Evolutionary conservation across 37 sponge, comb jelly and placozoan genomes (phyloP).

Genomic region (Spongilla lacustris): DNA sequence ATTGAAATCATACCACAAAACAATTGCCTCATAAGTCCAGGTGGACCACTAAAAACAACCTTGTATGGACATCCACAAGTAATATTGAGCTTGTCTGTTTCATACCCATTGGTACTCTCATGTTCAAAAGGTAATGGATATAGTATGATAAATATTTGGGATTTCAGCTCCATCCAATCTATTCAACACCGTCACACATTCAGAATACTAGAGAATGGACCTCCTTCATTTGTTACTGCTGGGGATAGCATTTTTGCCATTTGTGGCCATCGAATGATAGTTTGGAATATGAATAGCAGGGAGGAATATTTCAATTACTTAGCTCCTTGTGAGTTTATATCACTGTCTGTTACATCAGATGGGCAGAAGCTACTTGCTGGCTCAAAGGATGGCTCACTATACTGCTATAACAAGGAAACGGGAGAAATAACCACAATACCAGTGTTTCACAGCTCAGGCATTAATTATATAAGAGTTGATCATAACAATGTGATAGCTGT

Average conservation of each 20-base stretch:
- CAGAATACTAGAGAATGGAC: not conserved
- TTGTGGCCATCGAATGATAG: not conserved
- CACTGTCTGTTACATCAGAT: not conserved
- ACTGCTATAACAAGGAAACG: not conserved
- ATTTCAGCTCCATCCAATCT: conserved; percentile 25
- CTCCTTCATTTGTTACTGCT: not conserved
- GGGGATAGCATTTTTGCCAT: not conserved
- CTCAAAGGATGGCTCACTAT: conserved; percentile 4
- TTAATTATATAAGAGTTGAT: not conserved
- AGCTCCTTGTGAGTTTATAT: not conserved
- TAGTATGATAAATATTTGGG: conserved; percentile 57
- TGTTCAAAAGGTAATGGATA: conserved; percentile 21
- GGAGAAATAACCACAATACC: not conserved
- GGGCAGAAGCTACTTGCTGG: not conserved
- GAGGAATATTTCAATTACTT: not conserved
- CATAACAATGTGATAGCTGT: not conserved
- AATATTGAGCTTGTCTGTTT: conserved; percentile 10
- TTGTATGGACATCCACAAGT: conserved; percentile 60
- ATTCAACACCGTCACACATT: conserved; percentile 36
- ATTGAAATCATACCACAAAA: conserved; percentile 28
- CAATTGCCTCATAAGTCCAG: conserved; percentile 62
- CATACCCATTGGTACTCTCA: conserved; percentile 34
- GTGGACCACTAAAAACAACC: conserved; percentile 59
- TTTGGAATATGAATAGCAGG: conserved; percentile 39
- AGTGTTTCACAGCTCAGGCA: not conserved